Conservation (phyloP, 2,888 invertebrate species). For the Timandra comae region DNA sequence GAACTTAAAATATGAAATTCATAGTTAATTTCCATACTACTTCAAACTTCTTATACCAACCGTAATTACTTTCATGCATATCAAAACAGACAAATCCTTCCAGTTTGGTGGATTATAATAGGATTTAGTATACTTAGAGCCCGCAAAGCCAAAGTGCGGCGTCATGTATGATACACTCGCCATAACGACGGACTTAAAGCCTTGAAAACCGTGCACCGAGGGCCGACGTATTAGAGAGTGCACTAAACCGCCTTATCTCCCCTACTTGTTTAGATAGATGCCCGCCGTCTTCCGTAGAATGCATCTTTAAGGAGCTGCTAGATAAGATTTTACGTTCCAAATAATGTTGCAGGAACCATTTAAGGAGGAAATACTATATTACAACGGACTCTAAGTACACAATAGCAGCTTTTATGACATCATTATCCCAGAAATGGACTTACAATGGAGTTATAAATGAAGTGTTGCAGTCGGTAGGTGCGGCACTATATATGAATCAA, state of each 20-base stretch:
- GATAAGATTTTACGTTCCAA: slow-evolving; percentile 60
- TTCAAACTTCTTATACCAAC: too few relatives aligned
- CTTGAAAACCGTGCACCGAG: slow-evolving; percentile 42
- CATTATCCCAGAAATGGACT: slow-evolving; percentile 11
- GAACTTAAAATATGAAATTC: too few relatives aligned
- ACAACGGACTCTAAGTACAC: slow-evolving; percentile 14
- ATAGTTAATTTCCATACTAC: too few relatives aligned
- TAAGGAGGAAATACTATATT: slow-evolving; percentile 23
- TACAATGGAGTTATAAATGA: too few relatives aligned
- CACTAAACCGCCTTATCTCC: slow-evolving; percentile 62
- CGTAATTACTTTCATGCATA: background rate
- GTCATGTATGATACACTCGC: slow-evolving; percentile 30
- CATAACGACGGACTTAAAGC: slow-evolving; percentile 44
- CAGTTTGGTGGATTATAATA: slow-evolving; percentile 3
- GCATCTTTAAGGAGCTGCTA: slow-evolving; percentile 52
- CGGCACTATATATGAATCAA: slow-evolving; percentile 27
- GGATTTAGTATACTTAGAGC: slow-evolving; percentile 11
- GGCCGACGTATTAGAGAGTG: slow-evolving; percentile 43
- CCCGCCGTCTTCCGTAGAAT: slow-evolving; percentile 51
- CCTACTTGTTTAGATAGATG: slow-evolving; percentile 58
- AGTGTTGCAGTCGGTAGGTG: slow-evolving; percentile 17
- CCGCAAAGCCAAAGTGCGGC: slow-evolving; percentile 19
- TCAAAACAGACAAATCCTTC: slow-evolving; percentile 1
- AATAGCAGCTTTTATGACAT: slow-evolving; percentile 17
- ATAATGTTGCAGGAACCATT: slow-evolving; percentile 40